Evolutionary conservation across 2,888 invertebrate species (phyloP), one percentile per base, ranked within the genome.

Genomic region (Eupithecia subumbrata): DNA sequence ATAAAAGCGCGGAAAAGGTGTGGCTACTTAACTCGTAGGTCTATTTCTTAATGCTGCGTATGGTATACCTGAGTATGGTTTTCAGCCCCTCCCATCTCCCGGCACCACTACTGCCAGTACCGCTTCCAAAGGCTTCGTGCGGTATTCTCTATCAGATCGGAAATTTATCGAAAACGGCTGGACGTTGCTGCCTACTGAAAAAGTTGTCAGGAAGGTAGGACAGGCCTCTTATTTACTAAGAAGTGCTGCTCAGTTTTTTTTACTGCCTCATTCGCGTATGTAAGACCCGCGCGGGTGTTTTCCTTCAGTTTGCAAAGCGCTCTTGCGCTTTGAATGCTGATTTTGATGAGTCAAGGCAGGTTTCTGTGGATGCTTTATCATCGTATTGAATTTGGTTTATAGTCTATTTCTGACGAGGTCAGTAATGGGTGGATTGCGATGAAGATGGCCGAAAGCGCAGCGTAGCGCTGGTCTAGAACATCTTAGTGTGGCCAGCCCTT

Each of bases 141-240:
- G 85, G 25, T 94, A 93, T 78, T 87, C 91, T 43, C 83, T 94
- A 78, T 94, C 94, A 2, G 91, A 94, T 83, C 91, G 92, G 7
- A 78, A 88, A 5, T 93, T 91, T 79, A 93, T 94, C 67, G 92
- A 93, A 8, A 93, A 93, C 76, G 94, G 93, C 5, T 94, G 93
- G 94, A 94, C 94, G n/a, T 87, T 90, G 89, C 78, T 94, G 60
- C 93, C 94, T 22, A 93, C 91, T 1, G 92, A 93, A 81, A 94
- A 93, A 89, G 88, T 93, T n/a, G 92, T 93, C 14, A 87, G 92
- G 56, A 94, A 93, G 87, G 93, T 92, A 86, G 82, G 74, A n/a
- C 5, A 40, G n/a, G 1, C 34, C 52, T 16, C 8, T n/a, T 22
- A 56, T 34, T 22, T 22, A 12, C 12, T 43, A 18, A 16, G 64